Conservation (phyloP, 2,797 vertebrate species). For the Lutjanus campechanus region DNA sequence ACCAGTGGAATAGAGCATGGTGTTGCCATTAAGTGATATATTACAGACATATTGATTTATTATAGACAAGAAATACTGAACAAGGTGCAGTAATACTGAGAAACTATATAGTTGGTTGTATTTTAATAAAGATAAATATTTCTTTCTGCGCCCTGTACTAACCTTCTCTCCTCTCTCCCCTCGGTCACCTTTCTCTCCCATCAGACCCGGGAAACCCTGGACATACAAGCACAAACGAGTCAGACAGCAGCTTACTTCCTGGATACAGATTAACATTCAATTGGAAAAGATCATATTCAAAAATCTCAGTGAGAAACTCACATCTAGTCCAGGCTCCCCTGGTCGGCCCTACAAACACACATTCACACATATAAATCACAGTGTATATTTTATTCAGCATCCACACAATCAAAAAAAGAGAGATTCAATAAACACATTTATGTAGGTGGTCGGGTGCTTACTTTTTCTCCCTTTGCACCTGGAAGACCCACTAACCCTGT, state of each 20-base stretch:
- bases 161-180: constrained; percentile 96
- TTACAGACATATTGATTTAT: no score
- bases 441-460: constrained; percentile 61
- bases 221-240: constrained; percentile 33
- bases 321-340: constrained; percentile 94
- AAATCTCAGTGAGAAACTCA: constrained; percentile 83
- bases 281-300: background rate
- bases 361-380: background rate
- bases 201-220: constrained; percentile 94
- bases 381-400: background rate
- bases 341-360: constrained; percentile 89
- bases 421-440: background rate
- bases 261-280: background rate
- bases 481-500: constrained; percentile 93
- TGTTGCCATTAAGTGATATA: background rate
- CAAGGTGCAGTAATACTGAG: no score
- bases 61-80: background rate
- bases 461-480: constrained; percentile 96
- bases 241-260: constrained; percentile 3
- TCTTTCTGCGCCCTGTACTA: background rate
- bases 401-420: background rate
- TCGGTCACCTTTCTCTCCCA: constrained; percentile 92
- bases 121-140: background rate
- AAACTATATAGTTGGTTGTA: background rate
- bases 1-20: no score